Evolutionary conservation across 2,888 invertebrate genomes (phyloP).

Genomic region (Hermaeophaga mercurialis): DNA sequence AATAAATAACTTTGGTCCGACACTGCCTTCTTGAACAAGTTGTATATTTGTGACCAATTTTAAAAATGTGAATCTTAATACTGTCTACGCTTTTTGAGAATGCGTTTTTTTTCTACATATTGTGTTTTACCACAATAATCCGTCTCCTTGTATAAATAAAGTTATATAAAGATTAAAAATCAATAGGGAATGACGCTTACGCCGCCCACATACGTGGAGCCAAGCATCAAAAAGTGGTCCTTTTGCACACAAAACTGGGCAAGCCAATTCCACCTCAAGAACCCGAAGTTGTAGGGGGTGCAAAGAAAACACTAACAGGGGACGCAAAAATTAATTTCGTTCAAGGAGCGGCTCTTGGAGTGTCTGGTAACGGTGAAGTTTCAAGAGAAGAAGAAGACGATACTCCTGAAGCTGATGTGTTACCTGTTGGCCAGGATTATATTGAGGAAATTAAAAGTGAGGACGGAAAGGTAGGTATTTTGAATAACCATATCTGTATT

Average conservation of each 20-base stretch:
- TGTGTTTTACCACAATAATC: no score
- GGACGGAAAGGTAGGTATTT: constrained; percentile 70
- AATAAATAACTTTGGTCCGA: no score
- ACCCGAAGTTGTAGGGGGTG: constrained; percentile 79
- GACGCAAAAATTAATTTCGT: constrained; percentile 86
- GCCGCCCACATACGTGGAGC: constrained; percentile 97
- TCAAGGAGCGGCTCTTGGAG: constrained; percentile 74
- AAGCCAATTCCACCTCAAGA: constrained; percentile 97
- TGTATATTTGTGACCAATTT: no score
- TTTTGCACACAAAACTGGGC: constrained; percentile 94
- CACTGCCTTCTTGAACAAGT: no score
- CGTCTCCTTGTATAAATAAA: no score
- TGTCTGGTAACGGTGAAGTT: constrained; percentile 57
- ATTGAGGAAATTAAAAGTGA: constrained; percentile 96
- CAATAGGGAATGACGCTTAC: constrained; percentile 97
- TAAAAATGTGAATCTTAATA: no score
- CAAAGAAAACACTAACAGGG: constrained; percentile 63
- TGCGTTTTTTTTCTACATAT: no score
- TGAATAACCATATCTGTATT: no score
- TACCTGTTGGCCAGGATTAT: constrained; percentile 94
- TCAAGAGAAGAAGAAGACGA: constrained; percentile 61
- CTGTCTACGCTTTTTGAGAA: no score
- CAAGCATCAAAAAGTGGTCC: constrained; percentile 97
- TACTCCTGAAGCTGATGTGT: constrained; percentile 77
- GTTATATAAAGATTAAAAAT: no score